Base-by-base conservation (phyloP, 2,888 invertebrate genomes). In the Limnephilus lunatus region DNA sequence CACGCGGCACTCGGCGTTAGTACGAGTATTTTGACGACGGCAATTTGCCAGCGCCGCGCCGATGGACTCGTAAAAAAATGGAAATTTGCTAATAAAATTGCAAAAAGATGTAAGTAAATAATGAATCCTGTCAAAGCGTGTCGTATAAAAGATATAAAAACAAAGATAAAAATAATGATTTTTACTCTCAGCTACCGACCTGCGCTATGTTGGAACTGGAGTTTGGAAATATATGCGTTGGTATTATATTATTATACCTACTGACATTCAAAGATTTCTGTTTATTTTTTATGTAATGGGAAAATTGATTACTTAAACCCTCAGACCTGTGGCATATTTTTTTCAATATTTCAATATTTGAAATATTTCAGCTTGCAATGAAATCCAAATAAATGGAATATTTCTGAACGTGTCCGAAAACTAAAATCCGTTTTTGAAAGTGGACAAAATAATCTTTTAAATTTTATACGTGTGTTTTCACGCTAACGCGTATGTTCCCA, bases 41-140 rank as follows among this genome's bases (percentile, higher is more conserved):
- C 68, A 68, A 68, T 68, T 68, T 68, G 25, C 68, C 25, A 68
- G 68, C 68, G 68, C 68, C 68, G 25, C 68, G 68, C 68, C 68
- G 68, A 68, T 68, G 68, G 68, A 68, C 68, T 68, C 68, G 68
- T 68, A 68, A 68, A 68, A 68, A 68, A 68, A 68, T 68, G 68
- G 25, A 68, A 68, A 25, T 68, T 68, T n/a, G 7, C 68, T 68
- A 68, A 68, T 68, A 68, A 68, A 68, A 68, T 68, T 68, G 68
- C 68, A 68, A 68, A 68, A 68, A 68, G 68, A 68, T 68, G 68
- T 68, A 68, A n/a, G 68, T 68, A 68, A 68, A 68, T 68, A 68
- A 68, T 68, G 68, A 68, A 68, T 68, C 68, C 68, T 68, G 68
- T 68, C 68, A 68, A 68, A 68, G 68, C 25, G 68, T 68, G 68